phyloP scores from a whole-genome alignment of 2,113 vertebrate species.

The Synchiropus splendidus region DNA sequence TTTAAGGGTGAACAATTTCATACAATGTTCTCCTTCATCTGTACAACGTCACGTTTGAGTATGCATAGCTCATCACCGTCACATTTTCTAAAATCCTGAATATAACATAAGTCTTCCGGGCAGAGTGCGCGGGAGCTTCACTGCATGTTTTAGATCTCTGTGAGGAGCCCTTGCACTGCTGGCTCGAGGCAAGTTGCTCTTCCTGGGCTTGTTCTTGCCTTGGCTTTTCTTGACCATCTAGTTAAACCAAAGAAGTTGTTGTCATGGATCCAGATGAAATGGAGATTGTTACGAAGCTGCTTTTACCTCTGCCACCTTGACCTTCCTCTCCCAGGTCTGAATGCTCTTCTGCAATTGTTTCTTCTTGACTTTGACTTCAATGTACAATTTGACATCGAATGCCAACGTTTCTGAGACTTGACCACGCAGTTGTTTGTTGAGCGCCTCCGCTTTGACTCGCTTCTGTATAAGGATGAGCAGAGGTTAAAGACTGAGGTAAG shows the following conservation, averaged over 20 bases:
- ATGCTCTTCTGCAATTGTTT: slow-evolving; percentile 35
- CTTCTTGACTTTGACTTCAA: slow-evolving; percentile 34
- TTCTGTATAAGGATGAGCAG: slow-evolving; percentile 17
- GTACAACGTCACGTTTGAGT: too few relatives aligned
- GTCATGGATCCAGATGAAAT: not conserved
- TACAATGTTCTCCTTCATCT: not conserved
- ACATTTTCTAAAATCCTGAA: not conserved
- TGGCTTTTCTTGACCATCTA: slow-evolving; percentile 35
- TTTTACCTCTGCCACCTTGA: slow-evolving; percentile 42
- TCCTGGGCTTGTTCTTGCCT: slow-evolving; percentile 10
- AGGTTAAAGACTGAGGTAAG: too few relatives aligned
- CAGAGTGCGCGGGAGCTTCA: slow-evolving; percentile 37
- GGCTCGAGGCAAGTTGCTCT: slow-evolving; percentile 5
- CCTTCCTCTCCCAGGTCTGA: slow-evolving; percentile 36
- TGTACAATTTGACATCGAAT: slow-evolving; percentile 25
- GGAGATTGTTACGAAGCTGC: too few relatives aligned
- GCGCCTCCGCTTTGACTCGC: slow-evolving; percentile 14
- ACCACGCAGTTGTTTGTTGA: slow-evolving; percentile 22
- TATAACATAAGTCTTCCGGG: not conserved
- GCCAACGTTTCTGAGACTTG: slow-evolving; percentile 30
- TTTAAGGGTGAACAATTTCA: not conserved
- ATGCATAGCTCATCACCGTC: too few relatives aligned
- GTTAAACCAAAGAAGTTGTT: slow-evolving; percentile 9
- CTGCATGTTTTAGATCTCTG: not conserved
- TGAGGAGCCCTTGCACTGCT: slow-evolving; percentile 6